Evolutionary conservation across 64 coral and sea anemone species (phyloP).

Genomic region (Actinia tenebrosa): DNA sequence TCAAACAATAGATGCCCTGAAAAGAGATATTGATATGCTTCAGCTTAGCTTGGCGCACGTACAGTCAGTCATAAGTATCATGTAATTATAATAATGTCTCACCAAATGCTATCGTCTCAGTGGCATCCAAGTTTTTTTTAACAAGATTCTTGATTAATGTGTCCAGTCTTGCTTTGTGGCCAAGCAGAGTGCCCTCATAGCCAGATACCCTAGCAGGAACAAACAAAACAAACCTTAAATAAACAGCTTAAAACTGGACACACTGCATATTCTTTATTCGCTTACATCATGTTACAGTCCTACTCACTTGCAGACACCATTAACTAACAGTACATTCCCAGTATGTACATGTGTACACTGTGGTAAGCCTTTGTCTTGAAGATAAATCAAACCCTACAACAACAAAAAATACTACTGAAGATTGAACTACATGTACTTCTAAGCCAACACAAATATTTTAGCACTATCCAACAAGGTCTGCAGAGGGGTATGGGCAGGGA

Average conservation of each 20-base stretch:
- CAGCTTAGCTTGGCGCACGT: neutral
- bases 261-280: neutral
- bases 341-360: slow-evolving; percentile 47
- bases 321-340: slow-evolving; percentile 46
- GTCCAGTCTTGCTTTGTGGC: slow-evolving; percentile 56
- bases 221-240: neutral
- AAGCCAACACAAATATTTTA: too few relatives aligned
- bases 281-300: neutral
- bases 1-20: slow-evolving; percentile 55
- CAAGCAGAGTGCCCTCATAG: slow-evolving; percentile 50
- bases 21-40: neutral
- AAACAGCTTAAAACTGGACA: neutral
- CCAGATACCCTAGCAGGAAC: slow-evolving; percentile 36
- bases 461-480: too few relatives aligned
- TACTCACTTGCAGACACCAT: slow-evolving; percentile 48
- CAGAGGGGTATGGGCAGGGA: too few relatives aligned
- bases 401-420: neutral
- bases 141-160: slow-evolving; percentile 32
- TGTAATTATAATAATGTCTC: neutral
- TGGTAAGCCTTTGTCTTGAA: slow-evolving; percentile 47
- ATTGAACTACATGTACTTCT: neutral
- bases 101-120: slow-evolving; percentile 55
- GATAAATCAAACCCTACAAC: slow-evolving; percentile 42
- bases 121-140: slow-evolving; percentile 17
- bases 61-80: neutral